Evolutionary conservation across 2,888 invertebrate species (phyloP), one percentile per base, ranked within the genome.

Genomic region (Ptycholaimellus sp.): DNA sequence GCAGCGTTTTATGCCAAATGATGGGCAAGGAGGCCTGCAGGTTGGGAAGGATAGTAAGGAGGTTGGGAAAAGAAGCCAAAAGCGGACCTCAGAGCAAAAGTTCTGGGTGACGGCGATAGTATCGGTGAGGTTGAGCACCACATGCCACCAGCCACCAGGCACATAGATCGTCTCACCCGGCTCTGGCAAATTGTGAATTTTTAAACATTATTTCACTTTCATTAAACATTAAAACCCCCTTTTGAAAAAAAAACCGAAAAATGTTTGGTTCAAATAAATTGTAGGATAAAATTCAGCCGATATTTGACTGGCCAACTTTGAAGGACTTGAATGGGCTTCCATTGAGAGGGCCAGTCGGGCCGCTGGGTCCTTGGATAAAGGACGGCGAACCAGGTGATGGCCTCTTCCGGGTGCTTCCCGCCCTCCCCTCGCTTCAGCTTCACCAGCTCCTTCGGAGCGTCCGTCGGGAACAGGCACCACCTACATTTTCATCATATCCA

Each of bases 71-170:
- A n/a, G n/a, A n/a, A n/a, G n/a, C n/a, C n/a, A n/a, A n/a, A n/a
- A n/a, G n/a, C n/a, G n/a, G n/a, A n/a, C n/a, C 42, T 74, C 70
- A 49, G 87, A 85, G 58, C 61, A 61, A 60, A 90, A 96, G 63
- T 96, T 96, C 59, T 96, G 96, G 0, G 96, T 96, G 14, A 96
- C 78, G 11, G 96, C 96, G 33, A 96, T 74, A 0, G 96, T 93
- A 44, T 77, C 73, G 54, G 90, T 87, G 42, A 96, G 65, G 63
- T 96, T 96, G 22, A 96, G 67, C 13, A 99, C 96, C 17, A 99
- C 96, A 60, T 96, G 96, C 96, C 96, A 96, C 93, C 93, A 96
- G 9, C 96, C 96, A 16, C 85, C 85, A 9, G 90, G 90, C 38
- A 93, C 85, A 65, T 87, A 93, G 22, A 93, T 85, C 3, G 90